phyloP scores from a whole-genome alignment of 2,113 vertebrate genomes.

The Cardinalis cardinalis region DNA sequence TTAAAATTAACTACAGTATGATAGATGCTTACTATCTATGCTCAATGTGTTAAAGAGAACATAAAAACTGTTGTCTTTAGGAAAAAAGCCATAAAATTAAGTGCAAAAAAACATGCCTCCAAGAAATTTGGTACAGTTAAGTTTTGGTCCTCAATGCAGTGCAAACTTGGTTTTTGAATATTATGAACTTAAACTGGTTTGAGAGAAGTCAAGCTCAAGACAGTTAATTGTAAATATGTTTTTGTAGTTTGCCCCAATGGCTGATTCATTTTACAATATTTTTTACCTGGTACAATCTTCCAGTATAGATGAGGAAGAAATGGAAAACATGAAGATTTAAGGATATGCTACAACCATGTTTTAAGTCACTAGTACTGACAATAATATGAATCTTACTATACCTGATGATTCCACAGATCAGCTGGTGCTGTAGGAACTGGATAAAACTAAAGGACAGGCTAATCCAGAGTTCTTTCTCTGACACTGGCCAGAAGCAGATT shows the following conservation, averaged over 20 bases:
- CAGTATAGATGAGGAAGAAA: neutral
- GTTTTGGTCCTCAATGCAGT: neutral
- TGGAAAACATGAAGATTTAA: neutral
- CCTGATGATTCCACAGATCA: neutral
- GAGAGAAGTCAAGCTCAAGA: neutral
- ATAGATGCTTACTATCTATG: neutral
- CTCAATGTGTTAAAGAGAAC: neutral
- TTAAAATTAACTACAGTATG: constrained; percentile 14
- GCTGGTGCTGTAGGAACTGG: neutral
- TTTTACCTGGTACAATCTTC: neutral
- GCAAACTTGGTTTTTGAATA: neutral
- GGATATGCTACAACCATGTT: neutral
- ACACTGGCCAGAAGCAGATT: neutral
- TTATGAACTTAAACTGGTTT: neutral
- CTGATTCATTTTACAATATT: neutral
- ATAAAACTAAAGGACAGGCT: neutral
- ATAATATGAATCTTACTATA: neutral
- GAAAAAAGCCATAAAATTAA: neutral
- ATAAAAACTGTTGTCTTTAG: neutral
- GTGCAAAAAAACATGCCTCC: neutral
- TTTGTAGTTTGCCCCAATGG: neutral
- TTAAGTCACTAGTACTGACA: neutral
- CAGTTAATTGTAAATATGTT: neutral
- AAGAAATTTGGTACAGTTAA: neutral
- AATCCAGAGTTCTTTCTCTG: neutral